A percentile compares a stretch with the other conserved stretches of the same genome.
phyloP scores from a whole-genome alignment of 2,888 invertebrate genomes.

The Mellilla xanthometata region DNA sequence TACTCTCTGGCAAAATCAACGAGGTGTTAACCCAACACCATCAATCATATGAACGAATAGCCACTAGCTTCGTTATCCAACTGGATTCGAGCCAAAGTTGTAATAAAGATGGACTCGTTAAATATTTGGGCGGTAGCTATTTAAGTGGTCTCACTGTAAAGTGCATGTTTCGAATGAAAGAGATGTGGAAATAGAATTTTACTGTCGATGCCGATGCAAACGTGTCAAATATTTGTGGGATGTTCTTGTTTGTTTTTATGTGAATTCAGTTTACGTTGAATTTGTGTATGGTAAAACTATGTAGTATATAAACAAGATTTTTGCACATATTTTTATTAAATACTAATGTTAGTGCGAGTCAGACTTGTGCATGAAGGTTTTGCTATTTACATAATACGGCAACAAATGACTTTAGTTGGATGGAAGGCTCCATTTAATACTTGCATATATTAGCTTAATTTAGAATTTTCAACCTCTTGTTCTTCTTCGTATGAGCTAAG shows the following conservation, averaged over 20 bases:
- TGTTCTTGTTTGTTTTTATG: conserved; percentile 1
- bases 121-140: conserved; percentile 60
- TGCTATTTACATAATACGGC: too few relatives aligned
- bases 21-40: conserved; percentile 75
- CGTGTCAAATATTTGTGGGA: not conserved
- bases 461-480: too few relatives aligned
- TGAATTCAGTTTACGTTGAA: too few relatives aligned
- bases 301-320: too few relatives aligned
- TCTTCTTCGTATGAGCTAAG: too few relatives aligned
- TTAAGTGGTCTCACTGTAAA: conserved; percentile 43
- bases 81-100: conserved; percentile 74
- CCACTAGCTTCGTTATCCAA: conserved; percentile 58
- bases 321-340: too few relatives aligned
- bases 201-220: conserved; percentile 2
- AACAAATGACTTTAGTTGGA: too few relatives aligned
- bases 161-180: conserved; percentile 29
- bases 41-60: conserved; percentile 64
- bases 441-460: too few relatives aligned
- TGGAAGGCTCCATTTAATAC: too few relatives aligned
- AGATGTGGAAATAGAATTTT: conserved; percentile 34
- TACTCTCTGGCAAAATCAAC: conserved; percentile 41
- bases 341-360: too few relatives aligned
- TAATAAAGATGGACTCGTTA: conserved; percentile 74
- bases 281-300: too few relatives aligned
- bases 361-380: too few relatives aligned